Evolutionary conservation across 2,888 invertebrate genomes (phyloP).

Genomic region (Limenitis camilla): DNA sequence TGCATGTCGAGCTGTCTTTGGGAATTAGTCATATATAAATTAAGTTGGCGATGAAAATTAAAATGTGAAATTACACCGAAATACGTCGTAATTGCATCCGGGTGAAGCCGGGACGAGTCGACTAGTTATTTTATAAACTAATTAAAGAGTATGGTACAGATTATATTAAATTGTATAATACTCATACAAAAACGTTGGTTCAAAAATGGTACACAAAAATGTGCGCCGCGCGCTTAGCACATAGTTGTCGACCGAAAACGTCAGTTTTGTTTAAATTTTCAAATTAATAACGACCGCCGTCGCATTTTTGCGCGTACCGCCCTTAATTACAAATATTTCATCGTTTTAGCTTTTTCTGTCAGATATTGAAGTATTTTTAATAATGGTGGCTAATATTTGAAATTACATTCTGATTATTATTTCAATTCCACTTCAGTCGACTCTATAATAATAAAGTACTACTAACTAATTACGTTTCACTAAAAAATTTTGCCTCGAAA

Average conservation of each 20-base stretch:
- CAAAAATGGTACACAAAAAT: slow-evolving; percentile 53
- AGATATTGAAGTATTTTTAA: slow-evolving; percentile 22
- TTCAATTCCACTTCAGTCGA: too few relatives aligned
- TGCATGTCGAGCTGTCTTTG: too few relatives aligned
- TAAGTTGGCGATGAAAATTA: too few relatives aligned
- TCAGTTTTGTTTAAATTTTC: slow-evolving; percentile 69
- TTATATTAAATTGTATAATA: background rate
- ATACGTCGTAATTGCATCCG: too few relatives aligned
- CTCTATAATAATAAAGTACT: too few relatives aligned
- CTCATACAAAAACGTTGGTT: slow-evolving; percentile 19
- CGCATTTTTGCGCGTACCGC: slow-evolving; percentile 47
- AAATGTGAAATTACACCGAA: too few relatives aligned
- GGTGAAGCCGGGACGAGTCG: too few relatives aligned
- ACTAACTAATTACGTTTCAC: too few relatives aligned
- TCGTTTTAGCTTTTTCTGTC: slow-evolving; percentile 48
- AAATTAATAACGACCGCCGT: slow-evolving; percentile 61
- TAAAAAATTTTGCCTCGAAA: too few relatives aligned
- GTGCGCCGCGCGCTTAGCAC: slow-evolving; percentile 49
- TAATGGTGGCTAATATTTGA: slow-evolving; percentile 7
- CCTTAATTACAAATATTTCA: slow-evolving; percentile 69
- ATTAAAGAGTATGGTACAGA: too few relatives aligned
- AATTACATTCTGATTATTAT: background rate
- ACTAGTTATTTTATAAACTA: too few relatives aligned
- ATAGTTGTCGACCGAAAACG: slow-evolving; percentile 65
- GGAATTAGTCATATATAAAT: too few relatives aligned